Evolutionary conservation across 92 coral and sea anemone species (phyloP).

Genomic region (Porites cylindrica): DNA sequence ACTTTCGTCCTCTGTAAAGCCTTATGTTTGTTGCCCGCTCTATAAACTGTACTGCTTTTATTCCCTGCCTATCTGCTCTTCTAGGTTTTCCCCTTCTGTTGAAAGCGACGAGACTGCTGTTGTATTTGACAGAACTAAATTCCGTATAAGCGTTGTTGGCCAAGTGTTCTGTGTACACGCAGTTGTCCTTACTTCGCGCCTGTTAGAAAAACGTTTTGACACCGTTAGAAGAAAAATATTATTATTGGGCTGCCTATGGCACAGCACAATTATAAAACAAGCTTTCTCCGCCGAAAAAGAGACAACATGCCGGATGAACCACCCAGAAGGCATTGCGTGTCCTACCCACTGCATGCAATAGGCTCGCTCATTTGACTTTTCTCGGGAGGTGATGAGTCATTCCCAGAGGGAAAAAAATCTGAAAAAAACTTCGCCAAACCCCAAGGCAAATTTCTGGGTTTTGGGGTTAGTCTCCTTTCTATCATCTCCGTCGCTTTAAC

Average conservation of each 20-base stretch:
- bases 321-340: too few species aligned
- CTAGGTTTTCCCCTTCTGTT: conserved; percentile 81
- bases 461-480: too few species aligned
- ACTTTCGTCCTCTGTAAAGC: conserved; percentile 70
- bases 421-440: too few species aligned
- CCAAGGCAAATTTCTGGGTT: too few species aligned
- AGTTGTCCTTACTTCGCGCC: conserved; percentile 77
- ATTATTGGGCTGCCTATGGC: background rate
- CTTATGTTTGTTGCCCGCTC: conserved; percentile 81
- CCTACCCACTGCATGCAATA: too few species aligned
- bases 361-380: too few species aligned
- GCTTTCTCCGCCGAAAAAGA: background rate
- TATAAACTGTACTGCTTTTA: conserved; percentile 91
- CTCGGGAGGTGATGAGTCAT: too few species aligned
- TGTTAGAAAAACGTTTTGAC: conserved; percentile 14
- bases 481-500: too few species aligned
- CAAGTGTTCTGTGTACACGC: conserved; percentile 83
- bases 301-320: too few species aligned
- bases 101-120: conserved; percentile 80
- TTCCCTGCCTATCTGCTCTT: conserved; percentile 57
- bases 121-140: conserved; percentile 80
- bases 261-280: too few species aligned
- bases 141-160: conserved; percentile 91
- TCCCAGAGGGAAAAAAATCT: too few species aligned
- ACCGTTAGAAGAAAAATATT: background rate